A percentile compares a stretch with the other conserved stretches of the same genome.
These are phyloP conservation scores for Coturnix japonica DNA, from an alignment of 2,113 vertebrate species.

Conservation along the genomic window DNA sequence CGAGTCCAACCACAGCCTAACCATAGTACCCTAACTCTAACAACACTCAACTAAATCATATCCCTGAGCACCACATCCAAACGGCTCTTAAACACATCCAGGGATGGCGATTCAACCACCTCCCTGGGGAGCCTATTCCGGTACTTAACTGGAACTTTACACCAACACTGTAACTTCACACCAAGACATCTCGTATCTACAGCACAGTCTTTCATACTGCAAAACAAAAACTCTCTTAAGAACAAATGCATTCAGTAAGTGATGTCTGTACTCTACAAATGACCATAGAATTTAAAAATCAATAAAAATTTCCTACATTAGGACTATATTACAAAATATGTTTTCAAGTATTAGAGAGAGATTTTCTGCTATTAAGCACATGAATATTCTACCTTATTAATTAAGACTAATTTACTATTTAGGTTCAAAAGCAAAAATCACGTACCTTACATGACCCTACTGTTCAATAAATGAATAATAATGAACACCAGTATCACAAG, in stretches of 20 bases:
- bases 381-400: not conserved
- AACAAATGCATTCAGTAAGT: not conserved
- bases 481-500: not conserved
- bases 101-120: too few species aligned
- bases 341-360: not conserved
- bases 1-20: too few species aligned
- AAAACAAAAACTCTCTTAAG: not conserved
- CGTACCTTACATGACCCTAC: not conserved
- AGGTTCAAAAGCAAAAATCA: not conserved
- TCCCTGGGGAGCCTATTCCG: too few species aligned
- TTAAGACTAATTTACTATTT: not conserved
- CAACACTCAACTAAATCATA: too few species aligned
- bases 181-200: not conserved
- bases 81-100: too few species aligned
- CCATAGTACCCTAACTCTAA: too few species aligned
- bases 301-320: not conserved
- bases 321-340: not conserved
- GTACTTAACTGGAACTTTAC: too few species aligned
- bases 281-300: not conserved
- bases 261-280: not conserved
- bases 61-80: too few species aligned
- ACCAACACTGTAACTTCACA: not conserved
- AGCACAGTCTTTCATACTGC: not conserved
- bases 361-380: not conserved
- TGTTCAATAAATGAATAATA: not conserved